Base-by-base conservation (phyloP, 2,113 vertebrate genomes). In the Anguilla japonica region DNA sequence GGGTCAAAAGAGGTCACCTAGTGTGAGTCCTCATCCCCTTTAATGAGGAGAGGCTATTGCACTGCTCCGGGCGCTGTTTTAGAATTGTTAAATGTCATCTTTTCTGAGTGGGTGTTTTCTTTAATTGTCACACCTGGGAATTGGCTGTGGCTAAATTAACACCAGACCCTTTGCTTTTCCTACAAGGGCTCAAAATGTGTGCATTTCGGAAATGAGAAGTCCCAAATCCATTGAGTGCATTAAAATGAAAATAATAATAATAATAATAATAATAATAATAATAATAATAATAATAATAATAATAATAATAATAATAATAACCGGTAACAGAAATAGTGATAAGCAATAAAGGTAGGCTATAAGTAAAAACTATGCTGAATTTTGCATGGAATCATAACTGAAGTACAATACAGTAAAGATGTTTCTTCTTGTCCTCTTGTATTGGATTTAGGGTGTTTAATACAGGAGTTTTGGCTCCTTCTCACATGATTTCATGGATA, bases 51-150 rank as follows among this genome's bases (percentile, higher is more conserved):
- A 41, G 41, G 29, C 80, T 26, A 39, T 41, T 26, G 4, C 20
- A 26, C 16, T 46, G 46, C 53, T 46, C 15, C 41, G 56, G 29
- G 40, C 53, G 71, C 43, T 67, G 16, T 29, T 71, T 41, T 82
- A 57, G 79, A 34, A 20, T 41, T 39, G 41, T 39, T 86, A 86
- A 86, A 86, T 67, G 85, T 81, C 80, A 46, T 53, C 40, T 57
- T 82, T 82, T 85, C 84, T 79, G 14, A 26, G 56, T 40, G 16
- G 50, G 22, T 14, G 85, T 53, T 40, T 82, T 81, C 16, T 67
- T 81, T 82, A 86, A 86, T 86, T 82, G 80, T 41, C 41, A 81
- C 41, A 81, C 57, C 5, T 20, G 80, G 57, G 80, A 86, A 34
- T 75, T 56, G 67, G 22, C 67, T 16, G 22, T 46, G 46, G 80